Evolutionary conservation across 2,888 invertebrate species (phyloP).

Genomic region (Caenorhabditis imperialis): DNA sequence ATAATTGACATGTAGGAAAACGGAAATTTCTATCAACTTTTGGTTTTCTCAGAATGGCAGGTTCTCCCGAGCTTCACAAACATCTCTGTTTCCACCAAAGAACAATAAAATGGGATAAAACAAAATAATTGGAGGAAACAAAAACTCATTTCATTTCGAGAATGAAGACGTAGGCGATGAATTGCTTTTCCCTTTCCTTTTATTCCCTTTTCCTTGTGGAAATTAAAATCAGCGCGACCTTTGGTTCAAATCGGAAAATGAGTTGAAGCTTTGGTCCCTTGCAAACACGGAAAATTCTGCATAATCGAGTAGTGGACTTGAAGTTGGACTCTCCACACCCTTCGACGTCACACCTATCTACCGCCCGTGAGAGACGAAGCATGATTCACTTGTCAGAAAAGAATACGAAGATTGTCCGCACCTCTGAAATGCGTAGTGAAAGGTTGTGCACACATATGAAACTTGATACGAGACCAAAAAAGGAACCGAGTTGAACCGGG

Average conservation of each 20-base stretch:
- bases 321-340: constrained; percentile 30
- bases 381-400: constrained; percentile 31
- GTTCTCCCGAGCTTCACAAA: too few relatives aligned
- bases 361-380: background rate
- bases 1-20: constrained; percentile 27
- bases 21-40: constrained; percentile 6
- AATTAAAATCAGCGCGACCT: constrained; percentile 8
- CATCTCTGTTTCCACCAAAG: too few relatives aligned
- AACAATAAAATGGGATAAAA: background rate
- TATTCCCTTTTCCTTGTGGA: too few relatives aligned
- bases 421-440: too few relatives aligned
- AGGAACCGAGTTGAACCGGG: background rate
- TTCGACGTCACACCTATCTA: constrained; percentile 21
- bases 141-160: too few relatives aligned
- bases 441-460: constrained; percentile 19
- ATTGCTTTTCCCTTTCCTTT: too few relatives aligned
- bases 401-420: too few relatives aligned
- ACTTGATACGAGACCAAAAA: constrained; percentile 9
- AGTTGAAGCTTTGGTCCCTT: too few relatives aligned
- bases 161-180: too few relatives aligned
- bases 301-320: too few relatives aligned
- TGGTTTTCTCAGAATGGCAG: constrained; percentile 4
- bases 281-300: too few relatives aligned
- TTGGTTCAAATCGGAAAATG: constrained; percentile 1
- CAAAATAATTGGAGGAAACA: constrained; percentile 10